A percentile compares a stretch with the other conserved stretches of the same genome.
These are phyloP conservation scores for Arbacia lixula DNA, from an alignment of 53 echinoderm and acorn worm species.

Conservation along the genomic window DNA sequence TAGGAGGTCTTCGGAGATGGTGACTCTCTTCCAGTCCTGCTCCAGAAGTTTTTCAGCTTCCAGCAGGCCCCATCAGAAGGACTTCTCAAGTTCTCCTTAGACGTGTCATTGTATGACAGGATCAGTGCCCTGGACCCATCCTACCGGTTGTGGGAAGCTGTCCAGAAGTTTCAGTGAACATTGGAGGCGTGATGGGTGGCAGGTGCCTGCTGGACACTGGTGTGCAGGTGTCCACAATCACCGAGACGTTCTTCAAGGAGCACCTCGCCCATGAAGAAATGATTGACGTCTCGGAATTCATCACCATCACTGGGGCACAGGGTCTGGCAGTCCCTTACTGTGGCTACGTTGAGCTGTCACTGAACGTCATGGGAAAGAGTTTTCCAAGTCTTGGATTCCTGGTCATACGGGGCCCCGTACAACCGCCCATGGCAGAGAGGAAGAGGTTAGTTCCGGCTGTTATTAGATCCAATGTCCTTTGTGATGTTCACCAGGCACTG, in stretches of 20 bases:
- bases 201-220: conserved; percentile 73
- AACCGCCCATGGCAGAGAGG: conserved; percentile 22
- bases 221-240: conserved; percentile 80
- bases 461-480: conserved; percentile 76
- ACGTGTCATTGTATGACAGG: too few relatives aligned
- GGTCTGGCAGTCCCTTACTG: conserved; percentile 64
- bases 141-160: conserved; percentile 46
- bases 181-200: conserved; percentile 34
- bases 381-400: conserved; percentile 71
- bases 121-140: too few relatives aligned
- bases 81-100: too few relatives aligned
- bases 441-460: conserved; percentile 67
- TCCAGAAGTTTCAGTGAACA: background rate
- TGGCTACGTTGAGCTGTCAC: conserved; percentile 73
- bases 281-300: conserved; percentile 52
- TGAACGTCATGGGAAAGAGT: conserved; percentile 49
- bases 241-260: conserved; percentile 67
- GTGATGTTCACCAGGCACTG: conserved; percentile 46
- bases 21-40: too few relatives aligned
- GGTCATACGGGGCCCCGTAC: conserved; percentile 71
- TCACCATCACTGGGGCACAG: conserved; percentile 65
- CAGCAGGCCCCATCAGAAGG: too few relatives aligned
- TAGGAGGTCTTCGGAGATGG: too few relatives aligned
- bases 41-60: too few relatives aligned
- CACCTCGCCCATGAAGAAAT: conserved; percentile 56